Evolutionary conservation across 2,797 vertebrate species (phyloP), one percentile per base, ranked within the genome.

Genomic region (Oceanodroma leucorhoa): DNA sequence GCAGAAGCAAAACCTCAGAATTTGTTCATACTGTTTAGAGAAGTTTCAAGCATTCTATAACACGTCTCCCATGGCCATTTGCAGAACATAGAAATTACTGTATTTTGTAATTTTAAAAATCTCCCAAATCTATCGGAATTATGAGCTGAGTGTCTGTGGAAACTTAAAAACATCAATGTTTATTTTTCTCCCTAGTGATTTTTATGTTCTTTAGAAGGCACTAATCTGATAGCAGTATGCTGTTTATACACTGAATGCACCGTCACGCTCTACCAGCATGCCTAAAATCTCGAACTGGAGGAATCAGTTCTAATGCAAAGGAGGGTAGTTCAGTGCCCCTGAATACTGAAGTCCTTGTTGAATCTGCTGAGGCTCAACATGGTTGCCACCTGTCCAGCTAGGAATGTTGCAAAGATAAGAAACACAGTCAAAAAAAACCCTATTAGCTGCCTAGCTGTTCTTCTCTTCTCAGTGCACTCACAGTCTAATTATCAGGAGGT

Each of bases 291-390:
- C 2, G 4, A 90, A 78, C 51, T 80, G 51, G 41, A 77, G 55
- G 91, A 90, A 90, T 83, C 60, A 27, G 41, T 90, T 85, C 43
- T 77, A 61, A 90, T 87, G 85, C 64, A 94, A 48, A 87, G 73
- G 10, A 69, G 48, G 17, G 36, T 20, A 69, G 30, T 84, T 91
- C 1, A 1, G 21, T 67, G 87, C 57, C 64, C 60, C 41, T 77
- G 55, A 70, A 77, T 57, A 55, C 48, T 78, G 54, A 86, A 88
- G 58, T 66, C 32, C 70, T 80, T 69, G 29, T 34, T 87, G 60
- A 80, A 54, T 83, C 50, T 85, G 72, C 84, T 1, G 27, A 90
- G 45, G 50, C 36, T 92, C 77, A 84, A 82, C 57, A 27, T 71
- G 45, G 45, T 85, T 92, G 30, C 66, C 60, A 24, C 60, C 57